Evolutionary conservation across 2,797 vertebrate genomes (phyloP).

Genomic region (Coregonus suidteri): DNA sequence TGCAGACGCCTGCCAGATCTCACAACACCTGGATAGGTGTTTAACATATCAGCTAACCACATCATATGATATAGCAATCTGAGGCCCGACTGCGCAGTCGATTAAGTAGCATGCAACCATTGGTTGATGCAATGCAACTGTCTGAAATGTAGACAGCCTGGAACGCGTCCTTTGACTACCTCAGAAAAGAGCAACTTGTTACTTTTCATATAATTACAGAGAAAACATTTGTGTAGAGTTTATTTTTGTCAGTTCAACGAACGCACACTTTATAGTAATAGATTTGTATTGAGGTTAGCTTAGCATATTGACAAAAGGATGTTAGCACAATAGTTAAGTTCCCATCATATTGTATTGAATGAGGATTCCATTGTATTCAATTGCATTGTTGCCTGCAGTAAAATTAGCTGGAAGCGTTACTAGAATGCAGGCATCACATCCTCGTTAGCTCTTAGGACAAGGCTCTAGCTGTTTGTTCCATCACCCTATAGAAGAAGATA

Average conservation of each 20-base stretch:
- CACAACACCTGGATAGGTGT: neutral
- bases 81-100: neutral
- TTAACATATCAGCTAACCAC: neutral
- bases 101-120: neutral
- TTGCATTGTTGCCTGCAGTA: conserved; percentile 35
- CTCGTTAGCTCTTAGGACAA: conserved; percentile 45
- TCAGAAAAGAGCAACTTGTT: conserved; percentile 64
- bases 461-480: conserved; percentile 63
- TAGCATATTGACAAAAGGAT: conserved; percentile 23
- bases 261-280: conserved; percentile 66
- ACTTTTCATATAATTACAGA: conserved; percentile 59
- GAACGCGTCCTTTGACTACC: conserved; percentile 64
- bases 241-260: conserved; percentile 63
- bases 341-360: conserved; percentile 28
- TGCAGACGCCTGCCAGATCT: conserved; percentile 2
- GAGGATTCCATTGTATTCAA: conserved; percentile 29
- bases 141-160: neutral
- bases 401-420: conserved; percentile 21
- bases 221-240: conserved; percentile 51
- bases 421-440: conserved; percentile 37
- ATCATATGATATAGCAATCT: neutral
- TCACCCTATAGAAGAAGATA: conserved; percentile 61
- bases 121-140: neutral
- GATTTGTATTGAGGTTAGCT: conserved; percentile 53
- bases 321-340: conserved; percentile 30